These are phyloP conservation scores for Limnephilus marmoratus DNA, from an alignment of 2,888 invertebrate species.

Conservation along the genomic window DNA sequence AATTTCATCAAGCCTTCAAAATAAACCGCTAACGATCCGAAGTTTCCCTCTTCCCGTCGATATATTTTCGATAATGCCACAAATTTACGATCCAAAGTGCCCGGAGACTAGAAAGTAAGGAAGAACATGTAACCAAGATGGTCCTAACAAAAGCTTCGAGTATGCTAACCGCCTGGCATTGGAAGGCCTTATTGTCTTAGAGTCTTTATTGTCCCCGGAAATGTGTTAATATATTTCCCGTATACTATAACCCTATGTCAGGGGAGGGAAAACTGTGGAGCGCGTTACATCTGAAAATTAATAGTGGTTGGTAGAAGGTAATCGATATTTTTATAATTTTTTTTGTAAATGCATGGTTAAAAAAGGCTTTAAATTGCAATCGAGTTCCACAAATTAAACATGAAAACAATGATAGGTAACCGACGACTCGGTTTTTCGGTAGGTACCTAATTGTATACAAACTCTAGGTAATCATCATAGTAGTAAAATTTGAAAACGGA, in stretches of 20 bases:
- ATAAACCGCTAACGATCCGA: slow-evolving; percentile 45
- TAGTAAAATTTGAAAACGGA: no score
- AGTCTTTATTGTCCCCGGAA: slow-evolving; percentile 54
- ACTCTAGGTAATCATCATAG: no score
- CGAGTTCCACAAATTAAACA: no score
- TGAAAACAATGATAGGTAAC: no score
- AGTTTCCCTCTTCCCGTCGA: slow-evolving; percentile 31
- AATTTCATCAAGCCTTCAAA: slow-evolving; percentile 45
- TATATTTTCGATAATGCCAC: slow-evolving; percentile 44
- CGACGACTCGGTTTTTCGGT: no score
- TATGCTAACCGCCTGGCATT: slow-evolving; percentile 52
- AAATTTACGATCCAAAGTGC: slow-evolving; percentile 43
- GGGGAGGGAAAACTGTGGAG: neutral
- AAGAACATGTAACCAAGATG: slow-evolving; percentile 3
- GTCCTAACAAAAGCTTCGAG: slow-evolving; percentile 43
- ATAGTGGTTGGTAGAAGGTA: neutral
- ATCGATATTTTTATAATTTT: neutral
- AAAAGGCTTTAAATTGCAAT: no score
- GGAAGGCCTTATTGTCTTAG: slow-evolving; percentile 57
- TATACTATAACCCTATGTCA: slow-evolving; percentile 14
- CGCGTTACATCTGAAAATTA: neutral
- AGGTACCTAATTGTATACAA: no score
- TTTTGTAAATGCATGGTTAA: no score
- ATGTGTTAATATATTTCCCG: slow-evolving; percentile 61
- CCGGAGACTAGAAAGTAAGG: slow-evolving; percentile 4